Evolutionary conservation across 2,888 invertebrate genomes (phyloP).

Genomic region (Tortricodes alternella): DNA sequence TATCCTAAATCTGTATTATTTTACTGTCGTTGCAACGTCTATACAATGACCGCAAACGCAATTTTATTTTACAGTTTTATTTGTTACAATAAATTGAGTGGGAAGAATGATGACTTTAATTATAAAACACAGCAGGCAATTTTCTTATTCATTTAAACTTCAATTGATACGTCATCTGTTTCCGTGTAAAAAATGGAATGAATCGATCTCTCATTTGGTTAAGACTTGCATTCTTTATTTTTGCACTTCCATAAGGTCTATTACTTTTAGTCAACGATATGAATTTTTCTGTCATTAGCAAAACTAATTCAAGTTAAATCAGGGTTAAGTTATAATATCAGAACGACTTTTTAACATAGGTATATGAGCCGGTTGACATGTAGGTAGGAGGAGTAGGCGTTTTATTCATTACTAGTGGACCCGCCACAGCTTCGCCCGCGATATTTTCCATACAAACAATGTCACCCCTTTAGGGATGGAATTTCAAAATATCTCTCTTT

Average conservation of each 20-base stretch:
- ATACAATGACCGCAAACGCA: conserved; percentile 21
- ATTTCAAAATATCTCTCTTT: too few species aligned
- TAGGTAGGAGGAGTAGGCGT: too few species aligned
- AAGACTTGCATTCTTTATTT: conserved; percentile 4
- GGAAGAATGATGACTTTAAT: conserved; percentile 23
- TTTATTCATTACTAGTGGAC: too few species aligned
- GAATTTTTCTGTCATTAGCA: conserved; percentile 8
- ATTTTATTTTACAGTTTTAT: conserved; percentile 17
- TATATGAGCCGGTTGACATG: too few species aligned
- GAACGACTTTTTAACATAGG: too few species aligned
- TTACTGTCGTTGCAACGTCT: conserved; percentile 12
- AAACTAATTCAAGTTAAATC: conserved; percentile 6
- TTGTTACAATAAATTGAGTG: conserved; percentile 1
- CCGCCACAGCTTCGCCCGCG: too few species aligned
- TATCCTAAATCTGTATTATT: conserved; percentile 28
- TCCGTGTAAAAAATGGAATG: conserved; percentile 17
- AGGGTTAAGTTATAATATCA: conserved; percentile 16
- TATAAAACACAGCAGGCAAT: conserved; percentile 29
- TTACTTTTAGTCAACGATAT: conserved; percentile 6
- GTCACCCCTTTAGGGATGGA: too few species aligned
- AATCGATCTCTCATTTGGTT: conserved; percentile 21
- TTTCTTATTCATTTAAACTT: conserved; percentile 23
- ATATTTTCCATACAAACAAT: too few species aligned
- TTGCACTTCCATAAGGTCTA: not conserved
- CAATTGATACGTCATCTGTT: conserved; percentile 32